Conservation (phyloP, 2,888 invertebrate genomes). For the Macrophya alboannulata region DNA sequence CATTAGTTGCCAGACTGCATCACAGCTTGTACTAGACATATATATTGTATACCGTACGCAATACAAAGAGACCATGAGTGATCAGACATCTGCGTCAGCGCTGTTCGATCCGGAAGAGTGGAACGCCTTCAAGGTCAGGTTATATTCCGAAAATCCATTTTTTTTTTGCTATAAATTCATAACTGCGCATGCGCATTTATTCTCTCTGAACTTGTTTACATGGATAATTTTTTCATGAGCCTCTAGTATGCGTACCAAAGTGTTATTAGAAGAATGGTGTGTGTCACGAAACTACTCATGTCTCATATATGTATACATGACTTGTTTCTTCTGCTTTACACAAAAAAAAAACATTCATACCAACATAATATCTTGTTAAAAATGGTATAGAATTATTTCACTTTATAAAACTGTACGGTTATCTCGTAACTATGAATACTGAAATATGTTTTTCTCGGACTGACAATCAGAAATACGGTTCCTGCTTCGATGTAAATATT, state of each 20-base stretch:
- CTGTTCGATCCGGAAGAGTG: constrained; percentile 21
- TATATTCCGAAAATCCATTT: background rate
- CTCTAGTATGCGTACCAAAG: too few relatives aligned
- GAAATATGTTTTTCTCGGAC: background rate
- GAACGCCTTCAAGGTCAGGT: constrained; percentile 25
- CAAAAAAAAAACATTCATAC: too few relatives aligned
- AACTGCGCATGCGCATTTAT: background rate
- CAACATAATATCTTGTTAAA: too few relatives aligned
- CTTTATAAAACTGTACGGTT: background rate
- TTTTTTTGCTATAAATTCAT: background rate
- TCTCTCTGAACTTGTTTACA: background rate
- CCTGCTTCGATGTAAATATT: background rate
- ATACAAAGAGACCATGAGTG: constrained; percentile 11
- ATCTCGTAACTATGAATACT: background rate
- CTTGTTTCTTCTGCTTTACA: too few relatives aligned
- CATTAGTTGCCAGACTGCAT: background rate
- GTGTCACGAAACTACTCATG: background rate
- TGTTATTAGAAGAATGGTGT: background rate
- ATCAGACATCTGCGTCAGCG: background rate
- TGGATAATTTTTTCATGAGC: background rate
- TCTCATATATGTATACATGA: too few relatives aligned
- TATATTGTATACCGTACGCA: background rate
- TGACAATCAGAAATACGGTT: background rate
- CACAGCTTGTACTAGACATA: background rate
- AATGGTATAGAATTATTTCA: background rate